These are phyloP conservation scores for Hystrix brachyura DNA, from an alignment of 2,113 vertebrate genomes.

Conservation along the genomic window DNA sequence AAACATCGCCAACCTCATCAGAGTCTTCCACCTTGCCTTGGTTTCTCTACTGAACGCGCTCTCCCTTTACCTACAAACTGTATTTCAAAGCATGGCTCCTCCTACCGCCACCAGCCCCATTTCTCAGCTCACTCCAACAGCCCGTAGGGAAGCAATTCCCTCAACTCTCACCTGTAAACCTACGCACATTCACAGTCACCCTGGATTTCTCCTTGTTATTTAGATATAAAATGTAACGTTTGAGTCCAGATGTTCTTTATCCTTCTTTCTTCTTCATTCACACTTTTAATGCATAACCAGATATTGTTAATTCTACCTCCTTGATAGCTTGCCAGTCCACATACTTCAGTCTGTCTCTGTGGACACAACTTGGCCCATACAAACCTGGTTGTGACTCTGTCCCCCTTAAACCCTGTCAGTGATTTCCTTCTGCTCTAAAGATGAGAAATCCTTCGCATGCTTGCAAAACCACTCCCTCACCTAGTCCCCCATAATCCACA, in stretches of 20 bases:
- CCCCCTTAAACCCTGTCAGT: neutral
- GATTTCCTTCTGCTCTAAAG: neutral
- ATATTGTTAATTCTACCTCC: neutral
- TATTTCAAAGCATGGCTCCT: neutral
- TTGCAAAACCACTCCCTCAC: neutral
- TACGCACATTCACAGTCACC: neutral
- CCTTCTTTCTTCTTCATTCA: constrained; percentile 21
- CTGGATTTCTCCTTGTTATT: neutral
- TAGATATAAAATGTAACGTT: neutral
- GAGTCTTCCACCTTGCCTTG: neutral
- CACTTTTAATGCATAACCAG: constrained; percentile 1
- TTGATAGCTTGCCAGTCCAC: neutral
- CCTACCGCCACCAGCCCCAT: neutral
- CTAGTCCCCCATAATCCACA: neutral
- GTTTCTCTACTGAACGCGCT: neutral
- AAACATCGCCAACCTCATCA: neutral
- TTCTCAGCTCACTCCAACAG: neutral
- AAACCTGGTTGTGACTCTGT: neutral
- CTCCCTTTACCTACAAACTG: neutral
- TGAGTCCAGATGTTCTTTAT: neutral
- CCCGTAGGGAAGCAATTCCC: neutral
- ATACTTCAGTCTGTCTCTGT: neutral
- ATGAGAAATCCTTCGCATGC: constrained; percentile 13
- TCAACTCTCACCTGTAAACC: neutral
- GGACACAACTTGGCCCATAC: neutral